A percentile compares a stretch with the other conserved stretches of the same genome.
Evolutionary conservation across 2,113 vertebrate species (phyloP).

Genomic region (Tyrannus savana): DNA sequence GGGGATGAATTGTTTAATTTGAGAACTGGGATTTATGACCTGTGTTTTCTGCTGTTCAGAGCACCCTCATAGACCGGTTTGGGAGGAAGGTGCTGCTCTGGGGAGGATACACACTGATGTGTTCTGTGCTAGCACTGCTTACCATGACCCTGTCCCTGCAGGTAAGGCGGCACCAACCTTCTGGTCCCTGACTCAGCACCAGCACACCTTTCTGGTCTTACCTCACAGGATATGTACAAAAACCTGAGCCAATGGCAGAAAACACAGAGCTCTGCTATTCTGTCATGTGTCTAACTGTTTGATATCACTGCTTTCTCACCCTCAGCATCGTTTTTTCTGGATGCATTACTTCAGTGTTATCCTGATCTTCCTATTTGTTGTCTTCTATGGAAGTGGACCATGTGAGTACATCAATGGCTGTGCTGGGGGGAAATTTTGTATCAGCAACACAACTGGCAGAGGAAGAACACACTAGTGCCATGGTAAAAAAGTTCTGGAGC

Average conservation of each 20-base stretch:
- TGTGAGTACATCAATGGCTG: constrained; percentile 60
- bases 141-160: constrained; percentile 78
- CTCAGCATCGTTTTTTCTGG: constrained; percentile 77
- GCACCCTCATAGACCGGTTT: constrained; percentile 78
- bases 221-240: not conserved
- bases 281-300: not conserved
- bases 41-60: constrained; percentile 51
- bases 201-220: not conserved
- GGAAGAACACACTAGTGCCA: not conserved
- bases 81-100: constrained; percentile 80
- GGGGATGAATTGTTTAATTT: not conserved
- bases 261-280: not conserved
- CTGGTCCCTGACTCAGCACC: not conserved
- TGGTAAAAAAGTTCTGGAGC: not conserved
- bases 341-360: constrained; percentile 84
- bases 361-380: constrained; percentile 81
- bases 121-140: constrained; percentile 72
- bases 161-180: constrained; percentile 59
- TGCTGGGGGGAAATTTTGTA: not conserved
- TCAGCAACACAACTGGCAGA: not conserved
- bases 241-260: not conserved
- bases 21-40: not conserved
- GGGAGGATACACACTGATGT: constrained; percentile 79
- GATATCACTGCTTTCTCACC: not conserved
- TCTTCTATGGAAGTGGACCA: constrained; percentile 80